Base-by-base conservation (phyloP, 2,113 vertebrate genomes). In the Bostrychus sinensis region DNA sequence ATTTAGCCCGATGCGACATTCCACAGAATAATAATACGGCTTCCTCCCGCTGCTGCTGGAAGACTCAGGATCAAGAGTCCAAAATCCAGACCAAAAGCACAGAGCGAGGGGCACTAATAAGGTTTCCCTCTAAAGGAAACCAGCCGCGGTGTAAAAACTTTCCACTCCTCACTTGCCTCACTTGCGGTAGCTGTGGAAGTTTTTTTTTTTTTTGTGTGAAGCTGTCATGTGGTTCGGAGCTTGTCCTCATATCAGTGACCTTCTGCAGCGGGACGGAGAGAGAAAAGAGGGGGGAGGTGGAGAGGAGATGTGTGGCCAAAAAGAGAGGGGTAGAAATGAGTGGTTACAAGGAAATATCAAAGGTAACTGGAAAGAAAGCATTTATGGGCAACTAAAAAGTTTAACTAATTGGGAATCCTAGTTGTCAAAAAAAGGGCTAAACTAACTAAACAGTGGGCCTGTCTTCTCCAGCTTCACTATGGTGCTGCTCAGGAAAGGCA, bases 1-100 rank as follows among this genome's bases (percentile, higher is more conserved):
- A 91, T 89, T 88, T 92, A 93, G 91, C 64, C 62, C 13, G 36
- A 88, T 89, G 87, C 79, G 73, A 92, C 91, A 92, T 92, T 93
- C 91, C 91, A 88, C 76, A 87, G 89, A 77, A 86, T 85, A 90
- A 89, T 86, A 89, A 86, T 85, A 77, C 83, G 57, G 75, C 83
- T 89, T 91, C 83, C 88, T 89, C 73, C 75, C 77, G 46, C 71
- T 74, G 61, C 76, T 61, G 76, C 70, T 62, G 60, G 57, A 73
- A 56, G 58, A 72, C 43, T 45, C 56, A 69, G 42, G 50, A 78
- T 43, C 48, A 53, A 51, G 39, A 56, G 42, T 25, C 19, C 36
- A 20, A 66, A 53, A 70, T 16, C 58, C 30, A 22, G 22, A 20
- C 20, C 36, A 38, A 12, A 43, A 61, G 37, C 48, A 37, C 22